Base-by-base conservation (phyloP, 1,140 invertebrate genomes). In the Paralvinella palmiformis region DNA sequence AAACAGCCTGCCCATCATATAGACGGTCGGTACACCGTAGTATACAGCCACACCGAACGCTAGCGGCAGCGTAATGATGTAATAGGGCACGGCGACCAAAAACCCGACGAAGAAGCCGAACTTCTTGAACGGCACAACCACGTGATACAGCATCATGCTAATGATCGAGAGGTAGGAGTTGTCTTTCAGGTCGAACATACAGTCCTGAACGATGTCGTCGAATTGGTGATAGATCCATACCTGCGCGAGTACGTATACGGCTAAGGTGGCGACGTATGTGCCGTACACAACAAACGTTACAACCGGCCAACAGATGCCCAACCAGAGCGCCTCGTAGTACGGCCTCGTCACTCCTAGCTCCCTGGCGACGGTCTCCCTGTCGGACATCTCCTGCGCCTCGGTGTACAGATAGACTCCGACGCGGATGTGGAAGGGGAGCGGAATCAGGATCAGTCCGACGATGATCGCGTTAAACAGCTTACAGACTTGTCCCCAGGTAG, bases 151-250 rank as follows among this genome's bases (percentile, higher is more conserved):
- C 27, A 62, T 24, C 29, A 66, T 52, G 36, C 59, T 59, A 17
- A 62, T 24, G 52, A 45, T 53, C 32, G 62, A 59, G 4, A 52
- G 24, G 35, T 50, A 29, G 32, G 29, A 29, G 33, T 62, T 33
- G 50, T 53, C 35, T n/a, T n/a, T n/a, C n/a, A n/a, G n/a, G n/a
- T n/a, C n/a, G n/a, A n/a, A 48, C 20, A 65, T 37, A 44, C 37
- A 60, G 22, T 29, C 32, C 31, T 20, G 31, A 10, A 58, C 55
- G 17, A 65, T 15, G 10, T n/a, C 36, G 32, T 78, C 75, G 48
- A 79, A 77, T 44, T 78, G 69, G 17, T 74, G 74, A 44, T 74
- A 91, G 75, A 94, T 91, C 75, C 92, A 95, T 50, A 92, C 90
- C 76, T 92, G 36, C 52, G 57, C 20, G 7, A 56, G 20, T 29